Evolutionary conservation across 1,140 invertebrate genomes (phyloP).

Genomic region (Listronotus oregonensis): DNA sequence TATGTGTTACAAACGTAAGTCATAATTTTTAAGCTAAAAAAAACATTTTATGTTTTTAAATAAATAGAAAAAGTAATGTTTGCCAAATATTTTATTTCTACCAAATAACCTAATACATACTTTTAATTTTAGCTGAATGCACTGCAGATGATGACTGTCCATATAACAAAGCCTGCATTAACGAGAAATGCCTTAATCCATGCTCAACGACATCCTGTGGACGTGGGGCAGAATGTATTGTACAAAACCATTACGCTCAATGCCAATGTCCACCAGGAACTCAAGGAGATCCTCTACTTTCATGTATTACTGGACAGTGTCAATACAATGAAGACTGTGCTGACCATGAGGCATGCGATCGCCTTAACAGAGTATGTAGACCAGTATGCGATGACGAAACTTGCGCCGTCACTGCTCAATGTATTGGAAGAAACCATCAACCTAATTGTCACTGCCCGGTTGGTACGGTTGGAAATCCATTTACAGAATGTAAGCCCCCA

Average conservation of each 20-base stretch:
- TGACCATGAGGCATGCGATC: slow-evolving; percentile 82
- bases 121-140: slow-evolving; percentile 75
- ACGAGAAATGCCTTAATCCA: slow-evolving; percentile 79
- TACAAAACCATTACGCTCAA: slow-evolving; percentile 73
- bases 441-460: slow-evolving; percentile 77
- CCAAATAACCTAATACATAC: neutral
- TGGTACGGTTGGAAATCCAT: slow-evolving; percentile 79
- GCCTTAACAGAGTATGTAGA: slow-evolving; percentile 81
- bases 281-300: slow-evolving; percentile 79
- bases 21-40: neutral
- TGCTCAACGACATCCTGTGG: slow-evolving; percentile 75
- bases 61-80: too few relatives aligned
- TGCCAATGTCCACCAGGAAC: slow-evolving; percentile 84
- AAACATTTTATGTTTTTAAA: neutral
- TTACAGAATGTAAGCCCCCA: slow-evolving; percentile 66
- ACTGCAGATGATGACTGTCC: slow-evolving; percentile 81
- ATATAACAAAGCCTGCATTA: slow-evolving; percentile 80
- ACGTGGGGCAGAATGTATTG: slow-evolving; percentile 76
- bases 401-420: slow-evolving; percentile 76
- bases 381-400: slow-evolving; percentile 78
- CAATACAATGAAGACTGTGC: slow-evolving; percentile 90
- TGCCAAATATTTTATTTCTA: too few relatives aligned
- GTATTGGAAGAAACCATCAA: slow-evolving; percentile 74
- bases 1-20: slow-evolving; percentile 85
- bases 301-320: slow-evolving; percentile 83